Percentiles rank a stretch among this genome's conserved stretches.
Evolutionary conservation across 1,140 invertebrate species (phyloP).

Genomic region (Trinorchestia longiramus): DNA sequence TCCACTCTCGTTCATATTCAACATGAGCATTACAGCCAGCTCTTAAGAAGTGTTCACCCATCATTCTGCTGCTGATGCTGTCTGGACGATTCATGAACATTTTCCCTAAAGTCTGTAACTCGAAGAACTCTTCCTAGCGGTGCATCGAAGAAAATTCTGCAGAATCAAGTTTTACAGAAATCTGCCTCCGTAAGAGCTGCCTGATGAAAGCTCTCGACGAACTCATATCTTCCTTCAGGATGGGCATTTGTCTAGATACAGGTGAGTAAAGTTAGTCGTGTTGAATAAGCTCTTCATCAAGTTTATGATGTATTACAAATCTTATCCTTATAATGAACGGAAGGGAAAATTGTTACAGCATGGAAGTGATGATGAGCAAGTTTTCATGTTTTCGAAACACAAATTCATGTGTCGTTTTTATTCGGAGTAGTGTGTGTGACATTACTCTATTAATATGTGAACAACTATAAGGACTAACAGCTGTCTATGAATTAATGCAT

Average conservation of each 20-base stretch:
- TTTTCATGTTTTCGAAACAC: neutral
- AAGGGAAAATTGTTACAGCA: neutral
- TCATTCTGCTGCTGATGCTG: neutral
- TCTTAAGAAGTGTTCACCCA: neutral
- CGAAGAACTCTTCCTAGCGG: neutral
- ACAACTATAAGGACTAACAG: neutral
- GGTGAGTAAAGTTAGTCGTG: neutral
- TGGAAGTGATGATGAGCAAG: neutral
- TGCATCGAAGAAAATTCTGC: neutral
- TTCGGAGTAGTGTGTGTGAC: neutral
- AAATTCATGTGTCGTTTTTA: neutral
- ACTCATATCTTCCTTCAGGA: conserved; percentile 27
- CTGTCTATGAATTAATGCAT: neutral
- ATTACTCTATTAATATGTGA: no score
- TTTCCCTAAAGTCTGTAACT: neutral
- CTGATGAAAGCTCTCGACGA: conserved; percentile 42
- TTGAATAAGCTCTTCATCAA: neutral
- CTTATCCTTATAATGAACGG: neutral
- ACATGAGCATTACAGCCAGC: neutral
- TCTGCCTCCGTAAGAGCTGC: neutral
- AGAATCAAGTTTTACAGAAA: neutral
- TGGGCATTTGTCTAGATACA: conserved; percentile 21
- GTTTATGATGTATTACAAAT: neutral
- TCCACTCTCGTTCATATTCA: neutral
- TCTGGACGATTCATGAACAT: neutral